Evolutionary conservation across 37 sponge, comb jelly and placozoan genomes (phyloP), one percentile per base, ranked within the genome.

Genomic region (Axinella damicornis): DNA sequence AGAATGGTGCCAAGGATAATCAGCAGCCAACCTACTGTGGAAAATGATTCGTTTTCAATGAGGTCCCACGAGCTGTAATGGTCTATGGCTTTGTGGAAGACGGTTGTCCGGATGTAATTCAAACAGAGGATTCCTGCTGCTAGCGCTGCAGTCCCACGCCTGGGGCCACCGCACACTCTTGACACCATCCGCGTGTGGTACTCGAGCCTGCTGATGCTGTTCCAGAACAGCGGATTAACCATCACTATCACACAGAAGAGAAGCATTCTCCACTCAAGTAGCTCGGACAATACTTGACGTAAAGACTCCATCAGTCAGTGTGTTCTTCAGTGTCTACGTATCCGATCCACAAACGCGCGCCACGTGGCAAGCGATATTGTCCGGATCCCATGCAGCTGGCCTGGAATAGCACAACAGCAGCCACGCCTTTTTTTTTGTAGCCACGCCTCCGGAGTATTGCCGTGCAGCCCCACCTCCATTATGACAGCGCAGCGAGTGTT

Each of bases 221-320:
- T 90, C 90, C 90, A 90, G 61, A 79, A 84, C 21, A 90, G 52
- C 18, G 90, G 90, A 52, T 90, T 80, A 27, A 79, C 39, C 78
- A 85, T 85, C 22, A 85, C 79, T 20, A 85, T 41, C 6, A 16
- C 71, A 71, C 78, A 78, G 0, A 46, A 35, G 0, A 81, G 53
- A 19, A 76, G 38, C 14, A 36, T 54, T 14, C 53, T 73, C 74
- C 57, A 65, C 25, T 65, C 25, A 20, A 22, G 12, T 22, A 65
- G 65, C 65, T 65, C 65, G 25, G 65, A 15, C 20, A 15, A 24
- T 12, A 22, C 16, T 27, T 65, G n/a, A n/a, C n/a, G n/a, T n/a
- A n/a, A n/a, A n/a, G n/a, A n/a, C n/a, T n/a, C n/a, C n/a, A n/a
- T n/a, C n/a, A n/a, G n/a, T n/a, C n/a, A n/a, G n/a, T n/a, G n/a